Evolutionary conservation across 2,888 invertebrate species (phyloP).

Genomic region (Ophioninae sp.): DNA sequence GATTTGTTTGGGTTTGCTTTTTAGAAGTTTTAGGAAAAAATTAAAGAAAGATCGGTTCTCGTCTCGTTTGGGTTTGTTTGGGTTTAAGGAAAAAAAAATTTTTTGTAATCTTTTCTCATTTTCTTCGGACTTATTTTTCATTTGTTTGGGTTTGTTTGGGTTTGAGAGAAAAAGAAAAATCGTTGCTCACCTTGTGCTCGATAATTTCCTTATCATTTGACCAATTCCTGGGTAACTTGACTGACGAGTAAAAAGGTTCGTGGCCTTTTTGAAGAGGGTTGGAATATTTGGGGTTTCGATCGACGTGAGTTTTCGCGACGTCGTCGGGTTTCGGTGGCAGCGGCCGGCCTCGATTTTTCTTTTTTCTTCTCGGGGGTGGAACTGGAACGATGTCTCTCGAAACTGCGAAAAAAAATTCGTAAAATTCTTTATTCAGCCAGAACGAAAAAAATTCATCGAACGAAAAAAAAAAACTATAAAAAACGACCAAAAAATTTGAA

Average conservation of each 20-base stretch:
- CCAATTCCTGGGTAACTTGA: slow-evolving; percentile 65
- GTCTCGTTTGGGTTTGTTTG: no score
- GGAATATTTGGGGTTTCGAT: slow-evolving; percentile 51
- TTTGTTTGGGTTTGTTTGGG: no score
- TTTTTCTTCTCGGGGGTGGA: slow-evolving; percentile 77
- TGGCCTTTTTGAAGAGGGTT: slow-evolving; percentile 58
- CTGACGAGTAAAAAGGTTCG: slow-evolving; percentile 76
- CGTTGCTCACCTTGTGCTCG: slow-evolving; percentile 71
- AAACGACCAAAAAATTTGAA: not conserved
- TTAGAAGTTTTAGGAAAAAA: no score
- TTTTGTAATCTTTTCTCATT: no score
- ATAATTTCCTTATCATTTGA: slow-evolving; percentile 70
- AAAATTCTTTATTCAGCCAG: not conserved
- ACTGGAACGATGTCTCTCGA: slow-evolving; percentile 73
- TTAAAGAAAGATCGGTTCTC: no score
- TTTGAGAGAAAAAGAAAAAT: not conserved
- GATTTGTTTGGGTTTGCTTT: no score
- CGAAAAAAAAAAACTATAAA: slow-evolving; percentile 5
- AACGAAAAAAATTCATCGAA: no score
- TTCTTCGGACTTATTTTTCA: no score
- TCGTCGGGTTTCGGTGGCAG: slow-evolving; percentile 77
- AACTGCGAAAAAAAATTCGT: slow-evolving; percentile 68
- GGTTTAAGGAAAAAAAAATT: no score
- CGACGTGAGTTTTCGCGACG: slow-evolving; percentile 65
- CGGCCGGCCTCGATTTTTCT: slow-evolving; percentile 73